Evolutionary conservation across 2,797 vertebrate species (phyloP), one percentile per base, ranked within the genome.

Genomic region (Distichodus sexfasciatus): DNA sequence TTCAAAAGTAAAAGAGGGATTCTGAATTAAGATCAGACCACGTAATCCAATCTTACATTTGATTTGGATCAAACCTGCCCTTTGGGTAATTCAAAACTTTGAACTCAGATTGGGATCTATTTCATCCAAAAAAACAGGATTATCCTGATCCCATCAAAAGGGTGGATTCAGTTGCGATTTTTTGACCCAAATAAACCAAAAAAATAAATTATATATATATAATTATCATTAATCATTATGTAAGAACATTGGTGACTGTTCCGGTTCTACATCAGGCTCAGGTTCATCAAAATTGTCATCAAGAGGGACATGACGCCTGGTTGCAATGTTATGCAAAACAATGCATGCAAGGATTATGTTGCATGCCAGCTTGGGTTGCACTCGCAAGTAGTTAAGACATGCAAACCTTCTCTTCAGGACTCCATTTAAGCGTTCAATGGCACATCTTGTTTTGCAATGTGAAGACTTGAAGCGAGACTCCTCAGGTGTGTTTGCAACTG

Each of bases 361-460:
- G 40, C 24, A 51, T 51, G 48, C 48, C 14, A 6, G 6, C 8
- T 48, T 6, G 8, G 15, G 19, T 23, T 26, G 9, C 9, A 51
- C 48, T 28, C 48, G 2, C 46, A 50, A 24, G 1, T 5, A 50
- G 47, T 50, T 2, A 61, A 41, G 57, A 36, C 57, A 61, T 51
- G 57, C 57, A 61, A 69, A 69, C 43, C 4, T 14, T 14, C 47
- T 54, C 36, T 61, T 61, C 46, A 74, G 71, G 38, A 54, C 55
- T 61, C 24, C 24, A 69, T 50, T 60, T 47, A 50, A 48, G 17
- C 9, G 15, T 17, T 62, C 46, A 50, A 62, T 70, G 11, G 11
- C 55, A 53, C 55, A 73, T 61, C 33, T 75, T 71, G 53, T 66
- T 69, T 41, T 74, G 40, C 58, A 63, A 40, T 69, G 66, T 15